Base-by-base conservation (phyloP, 2,888 invertebrate genomes). In the Camptogramma bilineatum region DNA sequence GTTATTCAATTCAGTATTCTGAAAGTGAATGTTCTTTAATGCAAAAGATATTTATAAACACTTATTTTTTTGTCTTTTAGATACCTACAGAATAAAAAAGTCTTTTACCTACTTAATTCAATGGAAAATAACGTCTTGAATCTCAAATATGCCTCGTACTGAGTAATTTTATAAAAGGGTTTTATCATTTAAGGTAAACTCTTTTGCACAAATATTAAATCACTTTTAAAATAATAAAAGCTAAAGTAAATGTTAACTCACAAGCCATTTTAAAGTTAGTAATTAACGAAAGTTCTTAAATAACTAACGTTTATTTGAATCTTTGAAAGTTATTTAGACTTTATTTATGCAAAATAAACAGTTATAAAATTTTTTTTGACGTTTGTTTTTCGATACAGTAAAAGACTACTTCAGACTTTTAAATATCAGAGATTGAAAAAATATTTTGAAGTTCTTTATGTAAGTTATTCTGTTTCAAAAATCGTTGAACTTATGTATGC, bases 401-500 rank as follows among this genome's bases (percentile, higher is more conserved):
- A 34, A 34, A 34, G 34, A 34, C 34, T 34, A 10, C 10, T 34
- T 10, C 7, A 39, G 13, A 39, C 0, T 13, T 39, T 13, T 13
- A 39, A 4, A 39, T 39, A 13, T 13, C 3, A 13, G 10, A 39
- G 10, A 17, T 13, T 17, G 1, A n/a, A 44, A 16, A 7, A 16
- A 44, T 4, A 44, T 16, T 44, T 16, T 44, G 7, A n/a, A 16
- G 17, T 42, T 2, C n/a, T 42, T 44, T 44, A 53, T 24, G 17
- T 62, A 51, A 53, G 34, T 52, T 61, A 50, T 76, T 76, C 77
- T 72, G 52, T 67, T 60, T 59, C 58, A 82, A 77, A 77, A 72
- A 81, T 72, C 75, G 78, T 82, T 84, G 79, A 62, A 84, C 84
- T 88, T 88, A 82, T 82, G 84, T 90, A 90, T 83, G 89, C 88